Evolutionary conservation across 2,113 vertebrate genomes (phyloP).

Genomic region (Chroicocephalus ridibundus): DNA sequence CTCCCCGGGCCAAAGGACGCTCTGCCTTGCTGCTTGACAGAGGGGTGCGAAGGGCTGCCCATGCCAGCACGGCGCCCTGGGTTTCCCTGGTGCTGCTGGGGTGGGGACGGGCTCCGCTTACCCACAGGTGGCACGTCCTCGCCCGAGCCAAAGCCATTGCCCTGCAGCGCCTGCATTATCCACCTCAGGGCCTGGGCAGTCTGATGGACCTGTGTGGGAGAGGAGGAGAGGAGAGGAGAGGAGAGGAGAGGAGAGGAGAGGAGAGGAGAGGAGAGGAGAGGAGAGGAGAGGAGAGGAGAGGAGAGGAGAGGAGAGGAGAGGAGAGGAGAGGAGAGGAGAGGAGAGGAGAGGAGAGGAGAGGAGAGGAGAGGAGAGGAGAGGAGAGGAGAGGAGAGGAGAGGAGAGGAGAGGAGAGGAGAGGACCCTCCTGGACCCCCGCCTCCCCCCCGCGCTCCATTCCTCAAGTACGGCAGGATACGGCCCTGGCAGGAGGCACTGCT

Average conservation of each 20-base stretch:
- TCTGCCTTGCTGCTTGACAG: not conserved
- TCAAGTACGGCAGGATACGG: rapidly evolving
- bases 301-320: no score
- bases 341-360: no score
- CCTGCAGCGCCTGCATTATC: conserved; percentile 82
- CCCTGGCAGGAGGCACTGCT: not conserved
- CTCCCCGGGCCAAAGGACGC: not conserved
- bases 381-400: no score
- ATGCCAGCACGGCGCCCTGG: rapidly evolving
- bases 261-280: no score
- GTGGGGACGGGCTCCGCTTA: conserved; percentile 20
- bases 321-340: no score
- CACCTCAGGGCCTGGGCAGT: conserved; percentile 80
- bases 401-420: no score
- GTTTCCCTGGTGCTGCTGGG: rapidly evolving
- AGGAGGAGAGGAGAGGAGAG: not conserved
- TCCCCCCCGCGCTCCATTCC: not conserved
- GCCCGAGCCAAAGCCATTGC: conserved; percentile 65
- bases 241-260: no score
- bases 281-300: no score
- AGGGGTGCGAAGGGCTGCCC: not conserved
- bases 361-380: no score
- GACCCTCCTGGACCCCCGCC: rapidly evolving
- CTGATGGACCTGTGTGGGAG: conserved; percentile 75
- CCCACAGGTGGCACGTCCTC: conserved; percentile 66